Percentiles rank a stretch among this genome's conserved stretches.
These are phyloP conservation scores for Sinhomidia bicolor DNA, from an alignment of 2,888 invertebrate genomes.

Conservation along the genomic window DNA sequence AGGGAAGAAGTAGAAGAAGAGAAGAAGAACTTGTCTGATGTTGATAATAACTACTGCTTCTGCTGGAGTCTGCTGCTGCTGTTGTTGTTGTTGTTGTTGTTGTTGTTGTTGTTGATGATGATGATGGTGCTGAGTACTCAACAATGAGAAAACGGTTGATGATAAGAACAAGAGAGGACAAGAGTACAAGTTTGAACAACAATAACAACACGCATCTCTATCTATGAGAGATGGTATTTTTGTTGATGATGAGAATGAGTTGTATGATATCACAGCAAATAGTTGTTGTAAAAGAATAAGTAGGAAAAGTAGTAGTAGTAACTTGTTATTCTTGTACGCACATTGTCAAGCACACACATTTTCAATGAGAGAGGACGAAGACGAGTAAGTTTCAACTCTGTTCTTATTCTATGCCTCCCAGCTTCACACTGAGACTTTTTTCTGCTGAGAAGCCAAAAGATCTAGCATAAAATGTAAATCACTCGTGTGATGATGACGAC, in stretches of 20 bases:
- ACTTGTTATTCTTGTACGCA: slow-evolving; percentile 32
- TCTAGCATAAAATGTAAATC: slow-evolving; percentile 52
- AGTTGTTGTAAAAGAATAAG: too few relatives aligned
- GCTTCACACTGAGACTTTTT: slow-evolving; percentile 55
- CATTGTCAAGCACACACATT: slow-evolving; percentile 11
- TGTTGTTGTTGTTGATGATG: not conserved
- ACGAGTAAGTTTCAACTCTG: slow-evolving; percentile 18
- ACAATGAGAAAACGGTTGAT: slow-evolving; percentile 31
- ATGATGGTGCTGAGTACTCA: too few relatives aligned
- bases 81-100: too few relatives aligned
- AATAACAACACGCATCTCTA: slow-evolving; percentile 2
- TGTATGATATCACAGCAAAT: slow-evolving; percentile 28
- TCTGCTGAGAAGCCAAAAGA: not conserved
- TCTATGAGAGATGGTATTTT: not conserved
- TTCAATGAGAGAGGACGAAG: slow-evolving; percentile 41
- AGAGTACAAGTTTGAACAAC: slow-evolving; percentile 20
- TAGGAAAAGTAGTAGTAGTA: not conserved
- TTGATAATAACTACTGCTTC: not conserved
- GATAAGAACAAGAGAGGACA: not conserved
- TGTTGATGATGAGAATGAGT: not conserved
- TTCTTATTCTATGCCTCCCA: slow-evolving; percentile 44
- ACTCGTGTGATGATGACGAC: slow-evolving; percentile 51
- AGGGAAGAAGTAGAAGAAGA: not conserved
- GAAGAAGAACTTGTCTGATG: not conserved
- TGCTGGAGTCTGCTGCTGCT: slow-evolving; percentile 19